Evolutionary conservation across 2,113 vertebrate species (phyloP).

Genomic region (Tragelaphus buxtoni): DNA sequence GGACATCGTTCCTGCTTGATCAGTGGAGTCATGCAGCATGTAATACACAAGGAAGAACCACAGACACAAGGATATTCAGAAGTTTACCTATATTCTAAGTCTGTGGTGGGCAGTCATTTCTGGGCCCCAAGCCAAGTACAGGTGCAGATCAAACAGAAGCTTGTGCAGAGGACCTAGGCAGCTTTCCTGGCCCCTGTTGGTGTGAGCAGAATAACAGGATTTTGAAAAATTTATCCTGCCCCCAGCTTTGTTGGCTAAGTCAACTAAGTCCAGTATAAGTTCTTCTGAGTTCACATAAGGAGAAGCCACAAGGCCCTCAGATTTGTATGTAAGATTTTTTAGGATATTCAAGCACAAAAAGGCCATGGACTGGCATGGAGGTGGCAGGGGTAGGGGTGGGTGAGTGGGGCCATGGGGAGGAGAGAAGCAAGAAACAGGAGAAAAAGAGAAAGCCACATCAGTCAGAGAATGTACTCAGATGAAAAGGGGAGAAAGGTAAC

Average conservation of each 20-base stretch:
- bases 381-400: neutral
- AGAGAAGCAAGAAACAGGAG: neutral
- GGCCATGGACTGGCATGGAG: neutral
- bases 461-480: constrained; percentile 20
- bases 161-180: neutral
- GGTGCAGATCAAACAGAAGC: neutral
- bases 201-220: accelerated
- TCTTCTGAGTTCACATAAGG: neutral
- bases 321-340: neutral
- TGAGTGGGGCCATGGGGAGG: neutral
- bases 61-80: neutral
- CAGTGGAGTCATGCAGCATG: accelerated
- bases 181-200: neutral
- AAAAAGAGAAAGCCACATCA: neutral
- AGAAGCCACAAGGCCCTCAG: neutral
- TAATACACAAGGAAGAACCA: neutral
- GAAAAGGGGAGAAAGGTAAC: constrained; percentile 65
- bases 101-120: accelerated
- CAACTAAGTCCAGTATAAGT: too few species aligned
- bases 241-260: neutral
- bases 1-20: accelerated
- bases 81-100: too few species aligned
- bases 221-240: neutral
- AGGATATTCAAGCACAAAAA: neutral
- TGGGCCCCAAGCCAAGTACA: accelerated